A percentile compares a stretch with the other conserved stretches of the same genome.
phyloP scores from a whole-genome alignment of 2,113 vertebrate genomes.

The Cyphomyrus discorhynchus region DNA sequence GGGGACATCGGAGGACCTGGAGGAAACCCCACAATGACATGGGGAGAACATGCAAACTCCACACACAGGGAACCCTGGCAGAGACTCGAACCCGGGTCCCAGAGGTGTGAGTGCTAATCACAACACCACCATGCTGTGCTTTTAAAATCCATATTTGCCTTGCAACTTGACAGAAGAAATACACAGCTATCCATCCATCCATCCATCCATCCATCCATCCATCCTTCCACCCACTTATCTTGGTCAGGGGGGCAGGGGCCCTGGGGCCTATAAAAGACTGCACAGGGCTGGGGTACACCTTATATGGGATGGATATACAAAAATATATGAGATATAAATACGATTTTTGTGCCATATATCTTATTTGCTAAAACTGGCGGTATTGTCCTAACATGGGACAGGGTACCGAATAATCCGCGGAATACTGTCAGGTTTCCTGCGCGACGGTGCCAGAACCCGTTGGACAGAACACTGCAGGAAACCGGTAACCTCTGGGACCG shows the following conservation, averaged over 20 bases:
- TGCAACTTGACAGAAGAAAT: not conserved
- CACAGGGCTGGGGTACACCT: not conserved
- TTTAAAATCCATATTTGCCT: not conserved
- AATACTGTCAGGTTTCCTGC: not conserved
- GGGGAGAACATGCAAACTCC: too few species aligned
- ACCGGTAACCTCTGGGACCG: not conserved
- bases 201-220: too few species aligned
- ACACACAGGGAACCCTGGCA: too few species aligned
- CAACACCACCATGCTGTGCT: not conserved
- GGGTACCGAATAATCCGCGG: not conserved
- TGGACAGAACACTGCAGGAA: not conserved
- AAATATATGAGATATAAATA: not conserved
- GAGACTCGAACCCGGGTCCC: too few species aligned
- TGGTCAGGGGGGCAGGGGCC: not conserved
- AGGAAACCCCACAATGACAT: too few species aligned
- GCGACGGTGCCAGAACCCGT: not conserved
- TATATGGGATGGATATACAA: not conserved
- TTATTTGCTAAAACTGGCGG: not conserved
- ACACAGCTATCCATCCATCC: not conserved
- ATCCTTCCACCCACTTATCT: not conserved
- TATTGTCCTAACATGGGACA: not conserved
- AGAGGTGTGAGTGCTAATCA: too few species aligned
- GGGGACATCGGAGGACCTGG: too few species aligned
- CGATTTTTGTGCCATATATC: not conserved
- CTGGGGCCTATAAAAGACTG: not conserved